A percentile compares a stretch with the other conserved stretches of the same genome.
Conservation (phyloP, 2,888 invertebrate genomes). For the Acheta domesticus region DNA sequence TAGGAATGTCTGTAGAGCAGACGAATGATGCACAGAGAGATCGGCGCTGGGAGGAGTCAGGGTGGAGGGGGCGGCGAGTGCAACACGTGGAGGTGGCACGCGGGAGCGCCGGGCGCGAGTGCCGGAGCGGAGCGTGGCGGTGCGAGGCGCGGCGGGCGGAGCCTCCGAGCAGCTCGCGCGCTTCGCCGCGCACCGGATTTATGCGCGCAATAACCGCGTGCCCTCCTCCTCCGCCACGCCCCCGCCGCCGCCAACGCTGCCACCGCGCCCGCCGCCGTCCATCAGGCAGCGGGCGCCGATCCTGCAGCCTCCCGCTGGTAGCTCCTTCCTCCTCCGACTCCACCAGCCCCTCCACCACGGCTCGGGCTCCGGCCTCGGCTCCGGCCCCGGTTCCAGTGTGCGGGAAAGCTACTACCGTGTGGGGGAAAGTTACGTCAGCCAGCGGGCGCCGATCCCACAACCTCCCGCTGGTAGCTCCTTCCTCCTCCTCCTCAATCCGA, state of each 20-base stretch:
- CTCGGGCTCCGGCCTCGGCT: background rate
- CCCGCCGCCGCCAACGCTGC: background rate
- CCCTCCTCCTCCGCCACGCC: background rate
- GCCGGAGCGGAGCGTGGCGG: background rate
- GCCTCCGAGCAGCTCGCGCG: background rate
- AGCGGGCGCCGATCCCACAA: background rate
- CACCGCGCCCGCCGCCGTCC: background rate
- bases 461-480: background rate
- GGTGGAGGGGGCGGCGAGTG: background rate
- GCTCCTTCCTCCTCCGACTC: background rate
- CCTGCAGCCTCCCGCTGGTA: background rate
- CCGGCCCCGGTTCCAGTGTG: background rate
- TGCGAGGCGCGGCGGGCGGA: background rate
- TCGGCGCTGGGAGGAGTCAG: background rate
- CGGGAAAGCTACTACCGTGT: too few relatives aligned
- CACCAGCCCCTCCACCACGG: background rate
- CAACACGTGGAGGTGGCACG: background rate
- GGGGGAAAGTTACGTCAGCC: background rate
- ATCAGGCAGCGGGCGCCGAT: background rate
- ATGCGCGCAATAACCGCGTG: slow-evolving; percentile 18
- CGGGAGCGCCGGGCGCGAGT: background rate
- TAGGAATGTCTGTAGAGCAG: background rate
- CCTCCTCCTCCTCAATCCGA: too few relatives aligned
- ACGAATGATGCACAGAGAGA: too few relatives aligned
- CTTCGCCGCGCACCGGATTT: background rate